phyloP scores from a whole-genome alignment of 2,888 invertebrate species.

The Spilarctia lutea region DNA sequence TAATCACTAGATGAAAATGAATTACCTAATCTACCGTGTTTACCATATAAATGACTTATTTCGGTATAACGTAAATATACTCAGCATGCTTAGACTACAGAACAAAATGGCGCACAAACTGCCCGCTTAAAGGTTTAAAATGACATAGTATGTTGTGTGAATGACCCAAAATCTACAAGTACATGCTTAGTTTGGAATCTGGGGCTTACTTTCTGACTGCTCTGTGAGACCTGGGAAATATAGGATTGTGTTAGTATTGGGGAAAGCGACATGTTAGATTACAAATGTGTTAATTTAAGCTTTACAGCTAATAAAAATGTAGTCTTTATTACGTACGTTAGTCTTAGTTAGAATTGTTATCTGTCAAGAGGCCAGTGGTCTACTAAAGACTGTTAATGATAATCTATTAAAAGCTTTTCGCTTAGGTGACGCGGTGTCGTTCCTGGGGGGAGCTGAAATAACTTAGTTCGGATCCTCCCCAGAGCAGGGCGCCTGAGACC shows the following conservation, averaged over 20 bases:
- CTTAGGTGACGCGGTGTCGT: too few relatives aligned
- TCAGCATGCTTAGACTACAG: conserved; percentile 1
- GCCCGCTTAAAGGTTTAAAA: conserved; percentile 6
- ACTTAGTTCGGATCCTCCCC: too few relatives aligned
- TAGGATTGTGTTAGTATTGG: conserved; percentile 74
- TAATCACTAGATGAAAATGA: background rate
- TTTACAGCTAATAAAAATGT: background rate
- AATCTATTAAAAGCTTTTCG: too few relatives aligned
- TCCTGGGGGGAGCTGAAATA: too few relatives aligned
- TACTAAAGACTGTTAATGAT: too few relatives aligned
- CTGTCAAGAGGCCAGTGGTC: too few relatives aligned
- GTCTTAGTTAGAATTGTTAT: background rate
- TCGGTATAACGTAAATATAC: background rate
- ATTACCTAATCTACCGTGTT: background rate
- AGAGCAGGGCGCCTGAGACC: too few relatives aligned
- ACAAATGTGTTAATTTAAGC: background rate
- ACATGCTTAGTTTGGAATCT: conserved; percentile 74
- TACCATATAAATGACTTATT: background rate
- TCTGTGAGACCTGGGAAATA: conserved; percentile 85
- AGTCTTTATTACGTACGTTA: too few relatives aligned
- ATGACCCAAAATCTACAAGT: conserved; percentile 56
- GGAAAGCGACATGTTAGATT: conserved; percentile 36
- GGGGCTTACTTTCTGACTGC: conserved; percentile 84
- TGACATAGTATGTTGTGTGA: conserved; percentile 29
- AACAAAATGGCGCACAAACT: conserved; percentile 1